Evolutionary conservation across 1,140 invertebrate species (phyloP).

Genomic region (Apis cerana): DNA sequence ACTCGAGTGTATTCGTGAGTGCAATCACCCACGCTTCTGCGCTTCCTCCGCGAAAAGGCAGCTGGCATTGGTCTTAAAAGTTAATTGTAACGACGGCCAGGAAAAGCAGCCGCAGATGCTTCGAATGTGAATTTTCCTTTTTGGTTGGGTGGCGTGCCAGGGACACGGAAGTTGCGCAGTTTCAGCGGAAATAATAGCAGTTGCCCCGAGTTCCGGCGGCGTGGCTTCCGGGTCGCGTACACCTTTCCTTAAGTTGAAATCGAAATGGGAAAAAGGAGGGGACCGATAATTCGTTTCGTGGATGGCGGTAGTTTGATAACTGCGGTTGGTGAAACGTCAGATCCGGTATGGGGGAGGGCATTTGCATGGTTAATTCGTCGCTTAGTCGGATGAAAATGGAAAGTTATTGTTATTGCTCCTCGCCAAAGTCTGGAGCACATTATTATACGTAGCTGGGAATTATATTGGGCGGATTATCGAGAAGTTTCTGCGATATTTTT

Average conservation of each 20-base stretch:
- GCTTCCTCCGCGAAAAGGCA: constrained; percentile 17
- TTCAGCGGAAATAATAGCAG: constrained; percentile 56
- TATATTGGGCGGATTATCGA: not conserved
- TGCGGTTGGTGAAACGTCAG: not conserved
- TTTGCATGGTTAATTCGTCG: constrained; percentile 32
- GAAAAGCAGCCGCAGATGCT: constrained; percentile 56
- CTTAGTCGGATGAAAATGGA: not conserved
- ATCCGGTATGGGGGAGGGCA: not conserved
- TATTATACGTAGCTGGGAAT: not conserved
- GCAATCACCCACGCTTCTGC: not conserved
- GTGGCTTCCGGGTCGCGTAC: not conserved
- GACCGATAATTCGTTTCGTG: constrained; percentile 6
- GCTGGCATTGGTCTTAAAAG: constrained; percentile 51
- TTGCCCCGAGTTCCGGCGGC: constrained; percentile 47
- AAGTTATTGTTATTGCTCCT: constrained; percentile 2
- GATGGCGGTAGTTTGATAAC: constrained; percentile 19
- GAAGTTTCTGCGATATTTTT: too few species aligned
- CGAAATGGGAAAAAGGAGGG: constrained; percentile 30
- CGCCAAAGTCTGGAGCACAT: not conserved
- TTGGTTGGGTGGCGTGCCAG: not conserved
- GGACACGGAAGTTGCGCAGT: constrained; percentile 52
- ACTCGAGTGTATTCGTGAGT: not conserved
- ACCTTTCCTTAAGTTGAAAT: constrained; percentile 6
- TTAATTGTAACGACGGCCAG: constrained; percentile 55
- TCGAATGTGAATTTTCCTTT: constrained; percentile 61